These are phyloP conservation scores for Mercenaria mercenaria DNA, from an alignment of 1,140 invertebrate species.

Conservation along the genomic window DNA sequence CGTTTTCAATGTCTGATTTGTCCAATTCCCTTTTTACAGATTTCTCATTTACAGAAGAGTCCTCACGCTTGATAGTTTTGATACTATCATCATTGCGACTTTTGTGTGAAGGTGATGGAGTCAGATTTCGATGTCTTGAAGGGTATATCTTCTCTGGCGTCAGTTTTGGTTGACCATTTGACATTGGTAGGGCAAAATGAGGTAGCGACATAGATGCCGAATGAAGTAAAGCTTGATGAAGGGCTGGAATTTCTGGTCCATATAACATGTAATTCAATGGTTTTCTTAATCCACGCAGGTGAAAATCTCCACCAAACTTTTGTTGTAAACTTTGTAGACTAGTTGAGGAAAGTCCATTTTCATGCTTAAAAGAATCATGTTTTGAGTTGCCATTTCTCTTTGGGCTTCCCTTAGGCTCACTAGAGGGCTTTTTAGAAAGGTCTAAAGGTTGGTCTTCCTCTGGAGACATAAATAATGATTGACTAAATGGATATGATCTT, in stretches of 20 bases:
- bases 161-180: conserved; percentile 61
- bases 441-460: conserved; percentile 81
- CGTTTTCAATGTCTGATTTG: conserved; percentile 22
- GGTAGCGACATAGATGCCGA: conserved; percentile 58
- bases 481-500: conserved; percentile 29
- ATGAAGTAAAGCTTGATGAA: conserved; percentile 58
- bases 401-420: background rate
- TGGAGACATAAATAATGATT: background rate
- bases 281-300: conserved; percentile 71
- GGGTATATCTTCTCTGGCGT: conserved; percentile 25
- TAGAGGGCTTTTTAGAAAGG: conserved; percentile 76
- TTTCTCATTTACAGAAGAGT: conserved; percentile 42
- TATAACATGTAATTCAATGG: conserved; percentile 66
- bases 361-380: background rate
- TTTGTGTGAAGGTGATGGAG: conserved; percentile 51
- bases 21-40: conserved; percentile 54
- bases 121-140: conserved; percentile 45
- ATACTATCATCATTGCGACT: conserved; percentile 29
- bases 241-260: conserved; percentile 63
- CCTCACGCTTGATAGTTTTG: conserved; percentile 27
- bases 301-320: conserved; percentile 81
- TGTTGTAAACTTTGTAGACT: conserved; percentile 83
- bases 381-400: background rate
- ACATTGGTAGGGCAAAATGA: conserved; percentile 42
- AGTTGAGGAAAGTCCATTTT: conserved; percentile 73